These are phyloP conservation scores for Amblyjoppa fuscipennis DNA, from an alignment of 2,888 invertebrate species.

Conservation along the genomic window DNA sequence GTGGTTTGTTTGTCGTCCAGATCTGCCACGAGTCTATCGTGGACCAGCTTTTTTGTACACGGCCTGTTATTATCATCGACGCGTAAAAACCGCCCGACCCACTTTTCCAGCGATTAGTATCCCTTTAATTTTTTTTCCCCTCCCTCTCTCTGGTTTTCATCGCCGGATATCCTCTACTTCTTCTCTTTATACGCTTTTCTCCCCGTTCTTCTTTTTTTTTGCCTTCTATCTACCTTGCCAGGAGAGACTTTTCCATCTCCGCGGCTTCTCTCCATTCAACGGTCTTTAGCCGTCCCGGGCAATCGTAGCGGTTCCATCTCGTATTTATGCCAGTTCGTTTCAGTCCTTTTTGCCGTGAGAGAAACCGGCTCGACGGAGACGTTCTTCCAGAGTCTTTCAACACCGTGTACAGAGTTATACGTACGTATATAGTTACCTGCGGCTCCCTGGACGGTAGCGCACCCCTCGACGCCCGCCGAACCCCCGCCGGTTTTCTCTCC, in stretches of 20 bases:
- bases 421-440: neutral
- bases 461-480: conserved; percentile 23
- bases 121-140: neutral
- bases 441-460: conserved; percentile 40
- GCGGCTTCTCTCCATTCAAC: conserved; percentile 24
- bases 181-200: conserved; percentile 13
- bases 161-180: conserved; percentile 13
- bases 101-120: conserved; percentile 17
- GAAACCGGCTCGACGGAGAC: conserved; percentile 24
- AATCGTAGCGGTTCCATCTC: conserved; percentile 57
- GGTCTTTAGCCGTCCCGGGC: conserved; percentile 36
- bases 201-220: neutral
- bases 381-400: conserved; percentile 44
- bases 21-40: neutral
- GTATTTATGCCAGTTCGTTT: conserved; percentile 62
- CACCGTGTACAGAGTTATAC: conserved; percentile 16
- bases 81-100: neutral
- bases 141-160: neutral
- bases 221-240: neutral
- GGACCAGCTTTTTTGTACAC: neutral
- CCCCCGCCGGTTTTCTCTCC: conserved; percentile 34
- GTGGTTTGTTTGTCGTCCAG: neutral
- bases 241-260: conserved; percentile 18
- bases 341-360: conserved; percentile 54
- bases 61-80: conserved; percentile 4